Conservation (phyloP, 2,113 vertebrate genomes). For the Microtus richardsoni region DNA sequence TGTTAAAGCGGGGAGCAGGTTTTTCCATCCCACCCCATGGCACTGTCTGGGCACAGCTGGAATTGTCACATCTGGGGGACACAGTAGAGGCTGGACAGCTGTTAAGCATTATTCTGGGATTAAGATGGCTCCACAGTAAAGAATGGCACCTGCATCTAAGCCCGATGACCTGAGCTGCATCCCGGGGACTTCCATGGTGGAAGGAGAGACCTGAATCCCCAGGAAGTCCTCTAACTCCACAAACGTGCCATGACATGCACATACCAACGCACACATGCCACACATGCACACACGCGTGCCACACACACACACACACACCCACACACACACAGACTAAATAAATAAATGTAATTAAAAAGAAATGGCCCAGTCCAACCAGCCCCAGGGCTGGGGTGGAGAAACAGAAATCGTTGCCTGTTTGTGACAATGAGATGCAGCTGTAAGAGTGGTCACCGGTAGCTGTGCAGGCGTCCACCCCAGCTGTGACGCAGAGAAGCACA, state of each 20-base stretch:
- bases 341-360: background rate
- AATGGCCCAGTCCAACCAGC: background rate
- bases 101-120: fast-evolving
- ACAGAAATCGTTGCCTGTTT: background rate
- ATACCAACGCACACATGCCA: too few relatives aligned
- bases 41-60: background rate
- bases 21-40: background rate
- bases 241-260: too few relatives aligned
- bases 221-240: too few relatives aligned
- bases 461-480: background rate
- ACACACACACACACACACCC: background rate
- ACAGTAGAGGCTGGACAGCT: background rate
- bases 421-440: background rate
- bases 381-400: background rate
- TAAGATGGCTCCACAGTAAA: background rate
- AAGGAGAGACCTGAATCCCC: too few relatives aligned
- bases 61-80: background rate
- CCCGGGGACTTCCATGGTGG: background rate
- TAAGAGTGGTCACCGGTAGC: background rate
- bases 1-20: too few relatives aligned
- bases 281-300: too few relatives aligned
- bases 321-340: background rate
- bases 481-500: background rate
- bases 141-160: background rate
- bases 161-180: background rate